Percentiles rank a stretch among this genome's conserved stretches.
phyloP scores from a whole-genome alignment of 1,140 invertebrate genomes.

The Melipona quadrifasciata region DNA sequence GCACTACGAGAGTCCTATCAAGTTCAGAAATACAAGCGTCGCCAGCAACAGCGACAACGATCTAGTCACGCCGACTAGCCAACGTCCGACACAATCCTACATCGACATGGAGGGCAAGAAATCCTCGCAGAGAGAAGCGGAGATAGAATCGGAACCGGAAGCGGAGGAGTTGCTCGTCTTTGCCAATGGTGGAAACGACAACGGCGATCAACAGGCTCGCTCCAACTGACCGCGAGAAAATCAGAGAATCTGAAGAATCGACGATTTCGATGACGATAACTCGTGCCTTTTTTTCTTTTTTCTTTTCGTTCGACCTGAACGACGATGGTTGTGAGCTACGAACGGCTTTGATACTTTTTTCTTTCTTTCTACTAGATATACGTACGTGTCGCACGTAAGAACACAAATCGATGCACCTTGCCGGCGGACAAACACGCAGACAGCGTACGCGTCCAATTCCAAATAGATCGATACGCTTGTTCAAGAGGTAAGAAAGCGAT shows the following conservation, averaged over 20 bases:
- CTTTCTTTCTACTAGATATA: not conserved
- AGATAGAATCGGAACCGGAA: conserved; percentile 58
- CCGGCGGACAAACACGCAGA: not conserved
- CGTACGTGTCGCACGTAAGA: not conserved
- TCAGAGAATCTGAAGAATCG: not conserved
- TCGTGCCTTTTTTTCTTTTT: not conserved
- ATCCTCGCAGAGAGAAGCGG: conserved; percentile 45
- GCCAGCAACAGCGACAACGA: conserved; percentile 77
- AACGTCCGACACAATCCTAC: conserved; percentile 78
- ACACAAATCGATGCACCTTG: not conserved
- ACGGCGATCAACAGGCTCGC: conserved; percentile 46
- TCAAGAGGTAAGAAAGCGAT: not conserved
- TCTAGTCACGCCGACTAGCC: conserved; percentile 73
- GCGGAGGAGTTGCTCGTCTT: conserved; percentile 70
- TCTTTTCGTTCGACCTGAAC: not conserved
- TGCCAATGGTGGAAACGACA: conserved; percentile 41
- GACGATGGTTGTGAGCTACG: not conserved
- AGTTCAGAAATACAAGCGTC: conserved; percentile 73
- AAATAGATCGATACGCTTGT: not conserved
- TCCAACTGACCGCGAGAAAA: not conserved
- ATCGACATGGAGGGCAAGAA: conserved; percentile 81
- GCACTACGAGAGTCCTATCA: conserved; percentile 82
- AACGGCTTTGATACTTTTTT: not conserved
- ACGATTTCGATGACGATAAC: not conserved
- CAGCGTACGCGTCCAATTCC: not conserved